Conservation (phyloP, 2,797 vertebrate genomes). For the Pseudochirops corinnae region DNA sequence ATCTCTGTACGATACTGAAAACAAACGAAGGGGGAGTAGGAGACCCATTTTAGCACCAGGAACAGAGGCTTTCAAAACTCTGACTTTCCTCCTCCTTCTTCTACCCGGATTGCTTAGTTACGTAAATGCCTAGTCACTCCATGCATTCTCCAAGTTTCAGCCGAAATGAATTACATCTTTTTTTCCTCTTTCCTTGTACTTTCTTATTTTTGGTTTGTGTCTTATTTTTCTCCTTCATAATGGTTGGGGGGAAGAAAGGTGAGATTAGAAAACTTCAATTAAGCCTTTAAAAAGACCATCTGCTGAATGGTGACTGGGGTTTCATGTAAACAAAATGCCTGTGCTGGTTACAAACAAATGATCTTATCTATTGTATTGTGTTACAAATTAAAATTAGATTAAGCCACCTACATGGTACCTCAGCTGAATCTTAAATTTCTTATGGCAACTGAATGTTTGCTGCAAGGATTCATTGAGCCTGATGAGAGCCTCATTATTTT, state of each 20-base stretch:
- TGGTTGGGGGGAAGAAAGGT: conserved; percentile 77
- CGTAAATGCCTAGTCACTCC: background rate
- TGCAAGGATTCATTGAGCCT: conserved; percentile 91
- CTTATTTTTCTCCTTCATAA: conserved; percentile 78
- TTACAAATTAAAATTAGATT: conserved; percentile 92
- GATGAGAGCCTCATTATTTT: conserved; percentile 99
- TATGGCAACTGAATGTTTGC: conserved; percentile 93
- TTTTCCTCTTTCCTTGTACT: conserved; percentile 5
- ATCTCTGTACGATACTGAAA: background rate
- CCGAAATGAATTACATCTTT: background rate
- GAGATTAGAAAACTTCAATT: conserved; percentile 86
- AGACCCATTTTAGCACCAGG: background rate
- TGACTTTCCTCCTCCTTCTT: background rate
- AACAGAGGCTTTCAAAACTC: background rate
- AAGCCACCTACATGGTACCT: conserved; percentile 88
- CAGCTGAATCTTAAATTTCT: conserved; percentile 94
- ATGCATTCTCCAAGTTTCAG: background rate
- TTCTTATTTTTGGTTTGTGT: background rate
- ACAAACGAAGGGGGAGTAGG: background rate
- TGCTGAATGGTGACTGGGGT: conserved; percentile 90
- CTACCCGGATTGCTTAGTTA: background rate
- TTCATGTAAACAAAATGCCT: conserved; percentile 93
- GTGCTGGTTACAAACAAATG: conserved; percentile 86
- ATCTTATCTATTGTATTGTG: conserved; percentile 89
- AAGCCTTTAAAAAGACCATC: conserved; percentile 87